A percentile compares a stretch with the other conserved stretches of the same genome.
Conservation (phyloP, 1,140 invertebrate species). For the Copidosoma floridanum region DNA sequence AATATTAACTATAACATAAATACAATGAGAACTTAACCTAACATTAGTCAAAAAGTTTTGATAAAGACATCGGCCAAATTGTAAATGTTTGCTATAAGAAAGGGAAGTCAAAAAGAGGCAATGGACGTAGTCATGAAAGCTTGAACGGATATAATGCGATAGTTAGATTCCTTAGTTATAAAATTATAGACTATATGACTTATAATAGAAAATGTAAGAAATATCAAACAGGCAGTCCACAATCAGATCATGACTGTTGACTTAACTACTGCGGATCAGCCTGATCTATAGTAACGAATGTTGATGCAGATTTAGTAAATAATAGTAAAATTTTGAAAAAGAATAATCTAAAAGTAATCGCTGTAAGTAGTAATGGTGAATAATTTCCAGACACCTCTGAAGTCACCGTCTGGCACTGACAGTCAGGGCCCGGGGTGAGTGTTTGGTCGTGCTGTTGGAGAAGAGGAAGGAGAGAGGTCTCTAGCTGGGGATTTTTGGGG, state of each 20-base stretch:
- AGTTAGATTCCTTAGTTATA: background rate
- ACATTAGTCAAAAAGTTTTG: too few relatives aligned
- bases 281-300: background rate
- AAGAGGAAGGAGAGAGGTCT: too few relatives aligned
- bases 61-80: background rate
- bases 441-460: too few relatives aligned
- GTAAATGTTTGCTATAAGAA: conserved; percentile 6
- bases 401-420: too few relatives aligned
- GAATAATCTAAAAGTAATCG: background rate
- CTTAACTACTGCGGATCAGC: background rate
- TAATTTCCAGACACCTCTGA: too few relatives aligned
- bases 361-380: too few relatives aligned
- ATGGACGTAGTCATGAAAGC: conserved; percentile 3
- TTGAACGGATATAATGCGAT: conserved; percentile 6
- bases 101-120: conserved; percentile 2
- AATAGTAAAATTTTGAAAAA: background rate
- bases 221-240: background rate
- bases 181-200: conserved; percentile 1
- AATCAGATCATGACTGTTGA: conserved; percentile 5
- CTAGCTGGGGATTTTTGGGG: too few relatives aligned
- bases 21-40: too few relatives aligned
- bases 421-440: too few relatives aligned
- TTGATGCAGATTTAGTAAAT: background rate
- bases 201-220: background rate
- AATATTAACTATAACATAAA: too few relatives aligned